Evolutionary conservation across 2,888 invertebrate genomes (phyloP).

Genomic region (Phyllotreta striolata): DNA sequence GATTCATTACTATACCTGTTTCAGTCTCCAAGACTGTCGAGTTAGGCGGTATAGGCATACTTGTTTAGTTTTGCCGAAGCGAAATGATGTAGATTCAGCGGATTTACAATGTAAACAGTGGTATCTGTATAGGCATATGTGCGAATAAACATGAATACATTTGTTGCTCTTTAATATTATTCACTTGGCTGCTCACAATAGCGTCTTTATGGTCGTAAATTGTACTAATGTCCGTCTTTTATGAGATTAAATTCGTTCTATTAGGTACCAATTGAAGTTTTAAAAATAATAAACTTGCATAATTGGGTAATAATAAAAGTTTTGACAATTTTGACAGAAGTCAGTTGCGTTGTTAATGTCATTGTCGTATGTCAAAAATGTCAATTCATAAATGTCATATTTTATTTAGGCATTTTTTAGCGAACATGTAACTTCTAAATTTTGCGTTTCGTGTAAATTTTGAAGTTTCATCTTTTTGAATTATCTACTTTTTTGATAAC

Average conservation of each 20-base stretch:
- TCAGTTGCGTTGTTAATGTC: background rate
- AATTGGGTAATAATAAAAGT: conserved; percentile 35
- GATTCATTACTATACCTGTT: conserved; percentile 52
- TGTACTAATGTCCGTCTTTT: conserved; percentile 27
- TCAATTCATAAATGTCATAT: conserved; percentile 2
- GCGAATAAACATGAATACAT: conserved; percentile 7
- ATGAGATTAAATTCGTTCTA: conserved; percentile 39
- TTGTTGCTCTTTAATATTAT: conserved; percentile 25
- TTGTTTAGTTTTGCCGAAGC: conserved; percentile 42
- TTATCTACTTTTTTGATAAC: no score
- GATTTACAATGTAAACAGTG: conserved; percentile 37
- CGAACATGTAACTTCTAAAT: background rate
- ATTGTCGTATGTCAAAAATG: no score
- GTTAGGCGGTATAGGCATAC: conserved; percentile 52
- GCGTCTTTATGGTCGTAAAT: conserved; percentile 25
- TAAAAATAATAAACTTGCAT: conserved; percentile 46
- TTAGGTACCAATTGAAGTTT: conserved; percentile 40
- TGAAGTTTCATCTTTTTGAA: no score
- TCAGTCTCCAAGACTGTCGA: conserved; percentile 53
- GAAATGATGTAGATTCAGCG: conserved; percentile 31
- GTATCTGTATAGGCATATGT: conserved; percentile 25
- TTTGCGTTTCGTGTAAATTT: no score
- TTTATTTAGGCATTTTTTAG: background rate
- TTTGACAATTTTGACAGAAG: conserved; percentile 20
- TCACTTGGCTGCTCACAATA: conserved; percentile 28